phyloP scores from a whole-genome alignment of 1,140 invertebrate genomes.

The Phymorhynchus buccinoides region DNA sequence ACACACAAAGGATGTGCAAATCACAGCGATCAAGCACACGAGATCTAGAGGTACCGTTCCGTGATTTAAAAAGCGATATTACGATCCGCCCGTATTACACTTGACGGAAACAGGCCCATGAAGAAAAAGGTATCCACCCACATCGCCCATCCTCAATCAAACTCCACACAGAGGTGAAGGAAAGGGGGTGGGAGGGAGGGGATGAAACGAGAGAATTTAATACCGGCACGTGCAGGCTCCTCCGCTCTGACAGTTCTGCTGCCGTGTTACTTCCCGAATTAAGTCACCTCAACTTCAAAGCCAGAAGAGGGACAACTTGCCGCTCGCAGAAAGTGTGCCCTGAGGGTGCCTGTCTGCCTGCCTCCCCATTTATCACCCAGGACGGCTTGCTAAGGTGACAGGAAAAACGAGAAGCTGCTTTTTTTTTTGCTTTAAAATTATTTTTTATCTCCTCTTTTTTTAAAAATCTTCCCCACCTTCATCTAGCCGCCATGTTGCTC shows the following conservation, averaged over 20 bases:
- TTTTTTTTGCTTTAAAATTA: background rate
- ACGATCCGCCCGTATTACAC: no score
- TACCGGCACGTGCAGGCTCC: background rate
- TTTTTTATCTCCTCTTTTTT: no score
- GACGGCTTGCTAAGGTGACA: slow-evolving; percentile 16
- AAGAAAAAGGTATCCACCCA: background rate
- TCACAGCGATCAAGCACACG: no score
- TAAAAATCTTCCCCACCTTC: background rate
- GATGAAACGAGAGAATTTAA: background rate
- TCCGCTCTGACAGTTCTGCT: background rate
- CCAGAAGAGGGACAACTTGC: slow-evolving; percentile 11
- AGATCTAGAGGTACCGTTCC: no score
- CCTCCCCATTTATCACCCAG: slow-evolving; percentile 9
- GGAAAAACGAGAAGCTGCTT: slow-evolving; percentile 33
- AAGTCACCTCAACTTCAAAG: slow-evolving; percentile 24
- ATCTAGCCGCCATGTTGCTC: background rate
- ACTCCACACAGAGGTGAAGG: no score
- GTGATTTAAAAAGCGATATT: no score
- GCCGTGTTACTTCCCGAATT: slow-evolving; percentile 3
- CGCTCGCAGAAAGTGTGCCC: slow-evolving; percentile 11
- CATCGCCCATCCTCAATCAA: slow-evolving; percentile 5
- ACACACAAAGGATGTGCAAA: no score
- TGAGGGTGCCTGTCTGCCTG: background rate
- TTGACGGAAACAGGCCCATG: background rate
- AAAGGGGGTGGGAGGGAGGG: background rate